Evolutionary conservation across 1,140 invertebrate species (phyloP).

Genomic region (Pollicipes pollicipes): DNA sequence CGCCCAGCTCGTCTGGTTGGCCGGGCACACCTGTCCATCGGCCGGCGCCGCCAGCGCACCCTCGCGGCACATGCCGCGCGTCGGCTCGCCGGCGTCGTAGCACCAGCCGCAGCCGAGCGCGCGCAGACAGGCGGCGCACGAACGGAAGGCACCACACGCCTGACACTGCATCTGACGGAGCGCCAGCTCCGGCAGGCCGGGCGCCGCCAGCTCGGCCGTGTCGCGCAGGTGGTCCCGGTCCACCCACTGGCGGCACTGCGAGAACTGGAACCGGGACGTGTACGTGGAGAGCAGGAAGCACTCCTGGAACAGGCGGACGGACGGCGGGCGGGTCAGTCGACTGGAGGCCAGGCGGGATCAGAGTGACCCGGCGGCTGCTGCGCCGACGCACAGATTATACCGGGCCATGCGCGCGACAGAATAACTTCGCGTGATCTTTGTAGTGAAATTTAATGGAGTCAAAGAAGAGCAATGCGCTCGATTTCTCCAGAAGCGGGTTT

Average conservation of each 20-base stretch:
- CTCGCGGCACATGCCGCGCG: constrained; percentile 42
- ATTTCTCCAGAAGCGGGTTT: no score
- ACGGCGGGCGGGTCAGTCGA: no score
- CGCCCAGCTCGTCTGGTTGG: constrained; percentile 43
- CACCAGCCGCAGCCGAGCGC: constrained; percentile 87
- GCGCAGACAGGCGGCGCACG: constrained; percentile 60
- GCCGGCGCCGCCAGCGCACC: constrained; percentile 32
- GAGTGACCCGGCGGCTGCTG: no score
- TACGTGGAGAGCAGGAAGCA: constrained; percentile 90
- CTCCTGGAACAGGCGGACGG: no score
- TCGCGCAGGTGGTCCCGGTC: constrained; percentile 34
- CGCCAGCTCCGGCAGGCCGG: no score
- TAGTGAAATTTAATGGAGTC: no score
- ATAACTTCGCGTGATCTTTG: no score
- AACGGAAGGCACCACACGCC: constrained; percentile 52
- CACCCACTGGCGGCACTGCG: constrained; percentile 77
- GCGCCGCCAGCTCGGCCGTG: neutral
- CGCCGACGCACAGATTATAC: no score
- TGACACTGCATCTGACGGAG: constrained; percentile 37
- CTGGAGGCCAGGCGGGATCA: no score
- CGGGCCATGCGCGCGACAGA: no score
- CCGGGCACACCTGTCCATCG: constrained; percentile 16
- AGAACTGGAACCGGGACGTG: constrained; percentile 82
- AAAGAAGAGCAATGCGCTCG: no score
- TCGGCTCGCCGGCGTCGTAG: constrained; percentile 67